Evolutionary conservation across 2,888 invertebrate species (phyloP), one percentile per base, ranked within the genome.

Genomic region (Invenusta paracnida): DNA sequence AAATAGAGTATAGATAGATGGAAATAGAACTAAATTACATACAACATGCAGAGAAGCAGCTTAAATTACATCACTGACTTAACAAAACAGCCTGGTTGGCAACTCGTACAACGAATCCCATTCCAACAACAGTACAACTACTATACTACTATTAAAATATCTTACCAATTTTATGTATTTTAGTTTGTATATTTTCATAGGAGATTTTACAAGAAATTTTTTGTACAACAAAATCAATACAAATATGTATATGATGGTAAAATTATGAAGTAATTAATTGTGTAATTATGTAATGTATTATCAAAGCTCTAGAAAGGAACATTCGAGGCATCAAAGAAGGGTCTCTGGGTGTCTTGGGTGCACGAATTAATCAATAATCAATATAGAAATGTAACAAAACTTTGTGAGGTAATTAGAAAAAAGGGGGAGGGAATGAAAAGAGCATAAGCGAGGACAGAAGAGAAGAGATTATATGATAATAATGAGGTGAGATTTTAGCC

Each of bases 1-100:
- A n/a, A n/a, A n/a, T n/a, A n/a, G n/a, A n/a, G n/a, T n/a, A n/a
- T n/a, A n/a, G n/a, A n/a, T n/a, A n/a, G n/a, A n/a, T n/a, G n/a
- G n/a, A n/a, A n/a, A n/a, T n/a, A n/a, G n/a, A n/a, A n/a, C 2
- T 13, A 25, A 73, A 73, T 2, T 13, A 23, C 73, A 25, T 23
- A 73, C 73, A 73, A 73, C 27, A 73, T 73, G 73, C 73, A 73
- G n/a, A n/a, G n/a, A 73, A 73, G 73, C 73, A 73, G 73, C 73
- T 73, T 73, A 73, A 73, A 73, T 73, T 73, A 73, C 73, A 73
- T n/a, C n/a, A n/a, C 27, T 23, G 73, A 73, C 73, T 73, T 73
- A 73, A 73, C 73, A 73, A 73, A 73, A 73, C 73, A 73, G 73
- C 73, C 73, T 23, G 73, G n/a, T 23, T 25, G 23, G 25, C 73